phyloP scores from a whole-genome alignment of 2,797 vertebrate genomes.

The Liparis tanakae region DNA sequence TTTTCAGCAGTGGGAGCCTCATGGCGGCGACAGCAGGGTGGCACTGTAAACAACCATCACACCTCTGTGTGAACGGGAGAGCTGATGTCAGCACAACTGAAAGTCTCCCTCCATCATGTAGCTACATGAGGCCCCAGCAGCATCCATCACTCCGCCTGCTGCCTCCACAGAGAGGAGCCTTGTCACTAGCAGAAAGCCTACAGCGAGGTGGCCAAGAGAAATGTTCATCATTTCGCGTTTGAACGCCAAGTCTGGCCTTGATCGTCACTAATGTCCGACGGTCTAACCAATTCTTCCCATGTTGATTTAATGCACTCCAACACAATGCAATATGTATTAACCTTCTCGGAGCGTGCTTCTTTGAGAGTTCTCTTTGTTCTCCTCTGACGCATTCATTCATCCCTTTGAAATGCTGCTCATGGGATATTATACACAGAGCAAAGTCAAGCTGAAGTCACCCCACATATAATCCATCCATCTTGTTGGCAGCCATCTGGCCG shows the following conservation, averaged over 20 bases:
- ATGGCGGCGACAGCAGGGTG: conserved; percentile 63
- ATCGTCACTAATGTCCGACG: conserved; percentile 44
- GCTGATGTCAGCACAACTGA: conserved; percentile 83
- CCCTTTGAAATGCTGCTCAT: conserved; percentile 64
- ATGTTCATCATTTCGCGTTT: conserved; percentile 41
- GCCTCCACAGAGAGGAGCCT: conserved; percentile 59
- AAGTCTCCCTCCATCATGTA: conserved; percentile 81
- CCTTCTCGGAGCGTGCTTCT: conserved; percentile 59
- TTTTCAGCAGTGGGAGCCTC: conserved; percentile 55
- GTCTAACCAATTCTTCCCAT: conserved; percentile 59
- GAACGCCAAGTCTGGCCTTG: conserved; percentile 43
- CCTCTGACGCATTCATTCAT: conserved; percentile 54
- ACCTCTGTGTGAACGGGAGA: conserved; percentile 76
- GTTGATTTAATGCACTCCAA: conserved; percentile 66
- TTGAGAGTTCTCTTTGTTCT: conserved; percentile 65
- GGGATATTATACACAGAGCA: conserved; percentile 79
- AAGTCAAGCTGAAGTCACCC: conserved; percentile 78
- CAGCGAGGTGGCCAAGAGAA: conserved; percentile 51
- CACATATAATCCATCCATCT: conserved; percentile 85
- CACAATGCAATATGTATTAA: conserved; percentile 70
- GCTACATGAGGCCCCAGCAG: conserved; percentile 73
- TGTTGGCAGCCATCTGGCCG: conserved; percentile 84
- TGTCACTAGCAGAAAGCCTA: conserved; percentile 51
- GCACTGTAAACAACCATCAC: conserved; percentile 81
- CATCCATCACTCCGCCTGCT: conserved; percentile 78